phyloP scores from a whole-genome alignment of 2,113 vertebrate species.

The Rhipidura dahli region DNA sequence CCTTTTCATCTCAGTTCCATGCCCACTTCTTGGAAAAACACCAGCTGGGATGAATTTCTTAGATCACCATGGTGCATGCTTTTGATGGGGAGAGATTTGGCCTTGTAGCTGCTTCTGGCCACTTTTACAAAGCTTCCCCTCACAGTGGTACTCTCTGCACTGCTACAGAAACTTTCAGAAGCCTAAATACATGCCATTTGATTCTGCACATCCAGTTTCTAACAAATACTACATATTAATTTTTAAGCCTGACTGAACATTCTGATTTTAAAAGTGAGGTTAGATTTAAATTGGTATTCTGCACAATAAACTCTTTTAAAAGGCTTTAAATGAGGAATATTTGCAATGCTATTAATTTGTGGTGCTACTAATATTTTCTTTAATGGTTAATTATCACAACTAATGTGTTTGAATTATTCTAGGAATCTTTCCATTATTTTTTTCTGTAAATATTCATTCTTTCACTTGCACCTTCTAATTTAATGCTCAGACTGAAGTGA shows the following conservation, averaged over 20 bases:
- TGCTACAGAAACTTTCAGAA: neutral
- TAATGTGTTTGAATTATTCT: conserved; percentile 31
- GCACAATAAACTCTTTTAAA: conserved; percentile 8
- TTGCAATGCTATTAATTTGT: neutral
- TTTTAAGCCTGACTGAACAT: neutral
- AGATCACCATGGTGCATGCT: neutral
- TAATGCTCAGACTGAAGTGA: neutral
- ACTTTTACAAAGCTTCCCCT: neutral
- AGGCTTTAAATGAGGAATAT: conserved; percentile 27
- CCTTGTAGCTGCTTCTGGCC: neutral
- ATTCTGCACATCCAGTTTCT: neutral
- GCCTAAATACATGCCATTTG: neutral
- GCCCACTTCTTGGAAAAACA: accelerated
- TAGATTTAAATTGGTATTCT: conserved; percentile 26
- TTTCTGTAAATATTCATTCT: conserved; percentile 40
- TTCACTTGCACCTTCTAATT: neutral
- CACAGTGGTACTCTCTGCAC: neutral
- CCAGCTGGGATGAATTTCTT: neutral
- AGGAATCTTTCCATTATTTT: conserved; percentile 39
- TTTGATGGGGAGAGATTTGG: neutral
- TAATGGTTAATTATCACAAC: conserved; percentile 35
- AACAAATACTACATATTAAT: neutral
- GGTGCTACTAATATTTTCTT: conserved; percentile 16
- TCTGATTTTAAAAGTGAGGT: neutral
- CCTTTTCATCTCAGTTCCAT: neutral